These are phyloP conservation scores for Stenopsyche tienmushanensis DNA, from an alignment of 1,140 invertebrate species.

Conservation along the genomic window DNA sequence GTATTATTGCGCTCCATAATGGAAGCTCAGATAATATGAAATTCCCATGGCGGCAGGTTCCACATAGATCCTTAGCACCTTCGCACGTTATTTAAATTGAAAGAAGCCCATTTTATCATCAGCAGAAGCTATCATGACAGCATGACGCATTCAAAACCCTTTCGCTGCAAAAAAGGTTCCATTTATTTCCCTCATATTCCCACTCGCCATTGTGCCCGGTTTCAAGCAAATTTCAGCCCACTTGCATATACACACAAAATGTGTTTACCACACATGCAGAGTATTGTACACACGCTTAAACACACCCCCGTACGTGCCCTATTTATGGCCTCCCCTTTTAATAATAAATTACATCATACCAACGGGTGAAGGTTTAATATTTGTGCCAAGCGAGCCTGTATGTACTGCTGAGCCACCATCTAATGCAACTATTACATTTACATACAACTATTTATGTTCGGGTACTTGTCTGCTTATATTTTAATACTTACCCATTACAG, in stretches of 20 bases:
- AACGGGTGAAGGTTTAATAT: conserved; percentile 36
- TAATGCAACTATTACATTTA: no score
- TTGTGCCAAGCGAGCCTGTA: no score
- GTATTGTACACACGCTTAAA: not conserved
- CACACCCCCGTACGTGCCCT: not conserved
- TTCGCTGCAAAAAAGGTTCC: conserved; percentile 13
- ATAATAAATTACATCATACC: conserved; percentile 39
- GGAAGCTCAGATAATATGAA: no score
- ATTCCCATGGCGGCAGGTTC: no score
- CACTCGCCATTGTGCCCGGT: conserved; percentile 2
- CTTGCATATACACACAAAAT: not conserved
- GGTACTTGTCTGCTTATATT: no score
- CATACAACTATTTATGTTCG: no score
- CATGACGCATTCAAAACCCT: conserved; percentile 9
- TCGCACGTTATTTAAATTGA: conserved; percentile 5
- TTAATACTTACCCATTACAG: no score
- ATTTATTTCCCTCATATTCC: conserved; percentile 12
- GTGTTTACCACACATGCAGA: not conserved
- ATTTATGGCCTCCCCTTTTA: conserved; percentile 22
- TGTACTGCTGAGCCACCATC: no score
- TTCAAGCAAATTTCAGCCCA: not conserved
- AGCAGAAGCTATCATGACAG: conserved; percentile 11
- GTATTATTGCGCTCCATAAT: no score
- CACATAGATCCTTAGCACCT: not conserved
- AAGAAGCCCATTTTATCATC: conserved; percentile 7